Base-by-base conservation (phyloP, 2,113 vertebrate species). In the Leucopsar rothschildi region DNA sequence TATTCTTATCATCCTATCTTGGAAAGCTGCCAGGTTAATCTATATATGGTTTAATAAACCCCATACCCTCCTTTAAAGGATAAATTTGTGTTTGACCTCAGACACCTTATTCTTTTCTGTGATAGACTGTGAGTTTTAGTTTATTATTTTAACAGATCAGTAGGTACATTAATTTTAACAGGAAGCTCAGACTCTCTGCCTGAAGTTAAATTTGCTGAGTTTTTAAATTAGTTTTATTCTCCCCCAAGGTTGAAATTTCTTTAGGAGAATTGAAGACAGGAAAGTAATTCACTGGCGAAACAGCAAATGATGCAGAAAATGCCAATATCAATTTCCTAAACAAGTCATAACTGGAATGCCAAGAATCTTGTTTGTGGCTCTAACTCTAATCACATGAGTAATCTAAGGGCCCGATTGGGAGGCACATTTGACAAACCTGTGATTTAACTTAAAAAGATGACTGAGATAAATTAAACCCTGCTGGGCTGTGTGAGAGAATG, bases 281-380 rank as follows among this genome's bases (percentile, higher is more conserved):
- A 95, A 97, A 93, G 78, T 80, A 97, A 96, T 93, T 97, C 90
- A 47, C 60, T 53, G 44, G 94, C 96, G 93, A 95, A 97, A 93
- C 95, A 95, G 79, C 78, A 96, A 97, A 96, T 96, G 79, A 96
- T 93, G 97, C 91, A 96, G 95, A 98, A 98, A 98, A 97, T 94
- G 97, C 88, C 98, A 97, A 96, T 97, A 97, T 94, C 93, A 93
- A 96, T 98, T 98, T 97, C 92, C 94, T 96, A 97, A 98, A 97
- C 70, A 96, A 98, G 95, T 96, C 80, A 95, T 97, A 98, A 96
- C 89, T 93, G 95, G 91, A 97, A 95, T 94, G 93, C 84, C 86
- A 94, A 86, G 86, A 78, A 65, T 66, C 73, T 73, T 77, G 64
- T 94, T 97, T 96, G 60, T 0, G 1, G 90, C 63, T 64, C 69